phyloP scores from a whole-genome alignment of 2,888 invertebrate genomes.

The Melolontha melolontha region DNA sequence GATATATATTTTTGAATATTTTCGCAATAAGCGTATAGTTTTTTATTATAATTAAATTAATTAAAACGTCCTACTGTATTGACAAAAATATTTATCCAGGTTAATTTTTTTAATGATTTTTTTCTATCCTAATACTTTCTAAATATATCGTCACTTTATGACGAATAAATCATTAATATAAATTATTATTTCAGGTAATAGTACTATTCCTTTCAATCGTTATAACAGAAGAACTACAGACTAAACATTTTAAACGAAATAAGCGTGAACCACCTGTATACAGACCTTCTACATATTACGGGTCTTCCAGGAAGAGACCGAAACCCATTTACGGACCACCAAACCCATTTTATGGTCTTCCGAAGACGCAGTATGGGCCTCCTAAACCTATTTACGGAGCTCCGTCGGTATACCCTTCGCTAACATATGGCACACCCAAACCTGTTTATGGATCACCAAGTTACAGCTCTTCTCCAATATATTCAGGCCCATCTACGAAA shows the following conservation, averaged over 20 bases:
- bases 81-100: too few species aligned
- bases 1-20: too few species aligned
- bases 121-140: too few species aligned
- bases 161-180: not conserved
- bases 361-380: slow-evolving; percentile 47
- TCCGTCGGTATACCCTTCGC: slow-evolving; percentile 18
- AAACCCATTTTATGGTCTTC: slow-evolving; percentile 48
- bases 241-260: slow-evolving; percentile 22
- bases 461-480: slow-evolving; percentile 44
- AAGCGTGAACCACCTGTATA: slow-evolving; percentile 42
- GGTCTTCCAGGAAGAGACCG: slow-evolving; percentile 50
- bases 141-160: too few species aligned
- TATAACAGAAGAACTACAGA: not conserved
- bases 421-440: slow-evolving; percentile 44
- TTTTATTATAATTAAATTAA: too few species aligned
- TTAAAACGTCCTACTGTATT: too few species aligned
- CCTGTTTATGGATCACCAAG: slow-evolving; percentile 43
- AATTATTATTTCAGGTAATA: slow-evolving; percentile 30
- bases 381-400: slow-evolving; percentile 44
- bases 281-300: slow-evolving; percentile 37
- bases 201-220: slow-evolving; percentile 7
- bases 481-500: slow-evolving; percentile 38
- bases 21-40: too few species aligned
- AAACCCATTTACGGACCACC: slow-evolving; percentile 41
- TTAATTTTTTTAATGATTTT: too few species aligned